phyloP scores from a whole-genome alignment of 2,113 vertebrate genomes.

The Cyanoramphus novaezelandiae region DNA sequence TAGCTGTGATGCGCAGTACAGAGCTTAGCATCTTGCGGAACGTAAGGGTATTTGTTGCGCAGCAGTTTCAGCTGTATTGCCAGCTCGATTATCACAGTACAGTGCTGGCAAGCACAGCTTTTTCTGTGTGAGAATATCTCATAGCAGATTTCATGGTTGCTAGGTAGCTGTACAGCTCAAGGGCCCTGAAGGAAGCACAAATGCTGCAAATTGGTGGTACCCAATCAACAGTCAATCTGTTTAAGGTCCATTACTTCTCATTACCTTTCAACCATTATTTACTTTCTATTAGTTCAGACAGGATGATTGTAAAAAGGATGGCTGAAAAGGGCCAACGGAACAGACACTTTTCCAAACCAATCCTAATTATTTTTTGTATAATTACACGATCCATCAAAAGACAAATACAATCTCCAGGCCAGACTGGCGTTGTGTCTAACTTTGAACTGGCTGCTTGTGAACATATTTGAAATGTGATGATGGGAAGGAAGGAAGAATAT shows the following conservation, averaged over 20 bases:
- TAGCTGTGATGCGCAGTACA: background rate
- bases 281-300: conserved; percentile 52
- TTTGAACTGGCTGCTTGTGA: background rate
- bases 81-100: conserved; percentile 65
- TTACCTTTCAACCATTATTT: conserved; percentile 60
- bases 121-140: conserved; percentile 70
- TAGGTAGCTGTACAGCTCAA: conserved; percentile 80
- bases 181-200: conserved; percentile 65
- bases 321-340: conserved; percentile 22
- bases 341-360: conserved; percentile 30
- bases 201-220: conserved; percentile 69
- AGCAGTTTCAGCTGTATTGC: conserved; percentile 48
- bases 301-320: conserved; percentile 26
- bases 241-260: conserved; percentile 58
- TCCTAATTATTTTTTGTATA: conserved; percentile 50
- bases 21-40: background rate
- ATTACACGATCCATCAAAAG: conserved; percentile 48
- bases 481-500: background rate
- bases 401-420: conserved; percentile 34
- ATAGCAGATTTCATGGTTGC: conserved; percentile 80
- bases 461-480: background rate
- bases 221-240: conserved; percentile 69
- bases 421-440: conserved; percentile 29
- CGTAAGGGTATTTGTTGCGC: conserved; percentile 8
- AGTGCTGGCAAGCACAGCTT: conserved; percentile 40